phyloP scores from a whole-genome alignment of 2,113 vertebrate species.

The Parus major region DNA sequence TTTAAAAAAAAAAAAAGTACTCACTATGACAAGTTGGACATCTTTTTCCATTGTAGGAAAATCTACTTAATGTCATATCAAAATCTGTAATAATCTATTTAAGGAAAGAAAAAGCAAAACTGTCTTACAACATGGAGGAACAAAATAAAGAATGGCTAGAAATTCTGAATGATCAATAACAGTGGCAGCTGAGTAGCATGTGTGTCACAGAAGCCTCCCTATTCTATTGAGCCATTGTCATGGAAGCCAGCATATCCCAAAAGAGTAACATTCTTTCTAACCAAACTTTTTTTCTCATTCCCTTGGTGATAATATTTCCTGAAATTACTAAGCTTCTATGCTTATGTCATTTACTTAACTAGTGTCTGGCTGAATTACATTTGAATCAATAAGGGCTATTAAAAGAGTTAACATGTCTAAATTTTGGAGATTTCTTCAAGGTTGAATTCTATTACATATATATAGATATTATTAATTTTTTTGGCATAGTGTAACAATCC shows the following conservation, averaged over 20 bases:
- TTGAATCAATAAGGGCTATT: neutral
- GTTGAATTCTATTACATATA: neutral
- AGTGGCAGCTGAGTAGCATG: neutral
- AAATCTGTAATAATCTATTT: conserved; percentile 98
- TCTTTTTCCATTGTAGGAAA: conserved; percentile 90
- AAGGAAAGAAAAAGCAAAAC: conserved; percentile 60
- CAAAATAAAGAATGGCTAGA: conserved; percentile 51
- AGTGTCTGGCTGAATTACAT: neutral
- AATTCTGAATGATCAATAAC: conserved; percentile 1
- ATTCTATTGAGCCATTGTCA: neutral
- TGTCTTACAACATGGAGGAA: conserved; percentile 28
- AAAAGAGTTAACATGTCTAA: neutral
- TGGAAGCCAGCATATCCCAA: neutral
- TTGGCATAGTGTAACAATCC: neutral
- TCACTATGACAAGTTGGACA: conserved; percentile 96
- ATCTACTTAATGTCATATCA: conserved; percentile 98
- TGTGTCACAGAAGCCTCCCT: neutral
- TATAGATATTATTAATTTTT: neutral
- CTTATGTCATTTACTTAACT: neutral
- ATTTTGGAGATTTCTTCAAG: neutral
- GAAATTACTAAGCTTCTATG: neutral
- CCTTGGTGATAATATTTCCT: neutral
- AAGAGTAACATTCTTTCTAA: neutral
- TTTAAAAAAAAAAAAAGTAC: conserved; percentile 66
- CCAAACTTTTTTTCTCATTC: neutral